phyloP scores from a whole-genome alignment of 2,113 vertebrate genomes.

The Boleophthalmus pectinirostris region DNA sequence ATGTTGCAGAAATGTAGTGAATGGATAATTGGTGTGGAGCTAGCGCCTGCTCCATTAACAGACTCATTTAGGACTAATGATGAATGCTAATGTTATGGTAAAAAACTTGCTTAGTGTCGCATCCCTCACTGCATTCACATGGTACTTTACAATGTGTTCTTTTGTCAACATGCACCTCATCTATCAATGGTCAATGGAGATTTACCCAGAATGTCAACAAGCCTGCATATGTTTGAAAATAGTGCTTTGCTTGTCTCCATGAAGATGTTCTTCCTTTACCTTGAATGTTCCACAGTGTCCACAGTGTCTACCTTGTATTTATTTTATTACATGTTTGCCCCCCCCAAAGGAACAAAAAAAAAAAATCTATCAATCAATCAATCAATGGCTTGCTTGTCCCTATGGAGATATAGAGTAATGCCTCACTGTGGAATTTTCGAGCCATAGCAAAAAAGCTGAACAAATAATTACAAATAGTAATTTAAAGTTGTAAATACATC shows the following conservation, averaged over 20 bases:
- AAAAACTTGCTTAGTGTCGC: constrained; percentile 6
- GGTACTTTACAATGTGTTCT: not conserved
- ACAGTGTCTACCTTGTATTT: too few relatives aligned
- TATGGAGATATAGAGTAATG: not conserved
- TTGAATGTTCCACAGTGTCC: too few relatives aligned
- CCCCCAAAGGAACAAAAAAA: too few relatives aligned
- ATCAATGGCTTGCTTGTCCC: not conserved
- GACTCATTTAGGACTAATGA: constrained; percentile 36
- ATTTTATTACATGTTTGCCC: too few relatives aligned
- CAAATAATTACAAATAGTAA: too few relatives aligned
- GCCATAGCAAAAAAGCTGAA: too few relatives aligned
- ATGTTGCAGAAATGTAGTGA: constrained; percentile 40
- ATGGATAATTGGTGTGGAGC: constrained; percentile 34
- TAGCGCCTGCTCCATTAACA: constrained; percentile 29
- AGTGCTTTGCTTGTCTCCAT: too few relatives aligned
- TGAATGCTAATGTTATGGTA: constrained; percentile 33
- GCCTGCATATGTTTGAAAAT: not conserved
- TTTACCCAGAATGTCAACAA: not conserved
- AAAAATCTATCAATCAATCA: too few relatives aligned
- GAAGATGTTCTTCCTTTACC: too few relatives aligned
- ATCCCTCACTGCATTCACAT: not conserved
- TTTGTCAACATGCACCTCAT: not conserved
- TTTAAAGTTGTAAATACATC: too few relatives aligned
- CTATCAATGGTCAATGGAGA: not conserved
- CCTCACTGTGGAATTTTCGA: too few relatives aligned